phyloP scores from a whole-genome alignment of 2,888 invertebrate species.

The Catocala nupta region DNA sequence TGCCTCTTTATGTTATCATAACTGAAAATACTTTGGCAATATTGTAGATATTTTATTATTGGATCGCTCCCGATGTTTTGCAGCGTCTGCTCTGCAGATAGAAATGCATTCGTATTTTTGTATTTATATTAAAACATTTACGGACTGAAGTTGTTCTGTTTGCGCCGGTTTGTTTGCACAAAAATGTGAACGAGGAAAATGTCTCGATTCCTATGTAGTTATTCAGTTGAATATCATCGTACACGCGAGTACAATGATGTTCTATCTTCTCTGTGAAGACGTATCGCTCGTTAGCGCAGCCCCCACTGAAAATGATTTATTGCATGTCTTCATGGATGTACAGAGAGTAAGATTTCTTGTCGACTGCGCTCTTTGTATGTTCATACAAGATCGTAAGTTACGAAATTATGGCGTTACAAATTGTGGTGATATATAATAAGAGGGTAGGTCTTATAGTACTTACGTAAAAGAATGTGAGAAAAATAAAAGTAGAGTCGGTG shows the following conservation, averaged over 20 bases:
- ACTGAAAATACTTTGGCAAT: no score
- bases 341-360: not conserved
- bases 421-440: conserved; percentile 18
- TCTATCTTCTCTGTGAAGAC: conserved; percentile 28
- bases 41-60: conserved; percentile 1
- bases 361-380: not conserved
- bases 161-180: conserved; percentile 12
- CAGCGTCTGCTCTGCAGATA: not conserved
- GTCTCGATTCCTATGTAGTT: conserved; percentile 21
- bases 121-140: conserved; percentile 17
- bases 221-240: conserved; percentile 40
- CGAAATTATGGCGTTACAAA: conserved; percentile 35
- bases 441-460: no score
- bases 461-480: no score
- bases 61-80: not conserved
- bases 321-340: conserved; percentile 20
- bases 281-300: conserved; percentile 51
- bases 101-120: not conserved
- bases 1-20: no score
- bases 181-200: conserved; percentile 32
- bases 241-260: conserved; percentile 32
- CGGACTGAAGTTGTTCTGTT: conserved; percentile 12
- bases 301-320: conserved; percentile 51
- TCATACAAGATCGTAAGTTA: conserved; percentile 14
- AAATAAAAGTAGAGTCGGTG: no score